Evolutionary conservation across 2,888 invertebrate species (phyloP), one percentile per base, ranked within the genome.

Genomic region (Aspidapion aeneum): DNA sequence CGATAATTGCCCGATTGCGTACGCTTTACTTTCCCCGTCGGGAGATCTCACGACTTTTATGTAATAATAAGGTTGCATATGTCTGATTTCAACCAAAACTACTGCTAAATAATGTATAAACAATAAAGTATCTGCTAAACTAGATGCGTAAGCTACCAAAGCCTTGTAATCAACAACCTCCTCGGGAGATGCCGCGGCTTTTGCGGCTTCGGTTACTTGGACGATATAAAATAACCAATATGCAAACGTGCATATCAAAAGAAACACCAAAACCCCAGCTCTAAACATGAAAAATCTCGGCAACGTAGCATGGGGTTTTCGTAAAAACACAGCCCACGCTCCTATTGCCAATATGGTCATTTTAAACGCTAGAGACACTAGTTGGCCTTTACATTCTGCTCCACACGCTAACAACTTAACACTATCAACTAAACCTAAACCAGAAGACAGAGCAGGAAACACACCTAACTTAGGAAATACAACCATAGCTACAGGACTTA

Each of bases 161-260:
- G 91, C 90, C 77, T 92, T 91, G 78, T 96, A 96, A 77, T 93
- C 90, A 52, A 89, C 86, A 9, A 90, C 90, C 79, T 90, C 89
- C 74, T 92, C 91, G 0, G 90, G 90, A 60, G 90, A 89, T 0
- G 90, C 89, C 5, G 91, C 86, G 61, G 92, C 91, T 79, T 90
- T 88, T 0, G 91, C 89, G 18, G 90, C 89, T 78, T 91, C 91
- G 0, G 90, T 90, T 61, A 90, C 87, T 80, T 98, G 94, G 58
- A 98, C 96, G 73, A 94, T 90, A 79, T 98, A 99, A 81, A 99
- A 99, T 18, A 99, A 83, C 98, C 99, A 99, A 82, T 96, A 98
- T 2, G 97, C 92, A 81, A 98, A 96, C 67, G 93, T 92, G 78
- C 97, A 92, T 16, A 99, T 89, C 51, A 96, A 88, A 49, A 96